Conservation (phyloP, 2,888 invertebrate species). For the Drosophila infuscata region DNA sequence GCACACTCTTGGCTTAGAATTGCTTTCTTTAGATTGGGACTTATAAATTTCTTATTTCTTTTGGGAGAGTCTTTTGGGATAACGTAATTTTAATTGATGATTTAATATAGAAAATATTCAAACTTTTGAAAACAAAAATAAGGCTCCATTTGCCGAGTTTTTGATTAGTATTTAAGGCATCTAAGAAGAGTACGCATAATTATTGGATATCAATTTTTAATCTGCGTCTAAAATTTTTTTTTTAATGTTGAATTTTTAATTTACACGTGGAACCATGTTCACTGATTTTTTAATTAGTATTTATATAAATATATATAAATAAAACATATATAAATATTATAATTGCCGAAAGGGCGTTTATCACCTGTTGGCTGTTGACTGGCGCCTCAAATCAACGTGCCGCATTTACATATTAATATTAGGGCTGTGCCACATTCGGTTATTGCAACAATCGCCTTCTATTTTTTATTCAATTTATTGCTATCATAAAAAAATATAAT, state of each 20-base stretch:
- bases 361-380: conserved; percentile 19
- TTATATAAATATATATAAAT: not conserved
- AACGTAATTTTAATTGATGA: not conserved
- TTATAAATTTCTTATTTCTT: not conserved
- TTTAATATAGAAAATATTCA: not conserved
- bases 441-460: conserved; percentile 23
- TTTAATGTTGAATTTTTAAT: not conserved
- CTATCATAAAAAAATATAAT: conserved; percentile 46
- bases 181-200: not conserved
- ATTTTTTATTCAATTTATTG: conserved; percentile 32
- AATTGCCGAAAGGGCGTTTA: conserved; percentile 18
- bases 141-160: not conserved
- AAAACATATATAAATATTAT: not conserved
- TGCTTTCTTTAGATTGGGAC: not conserved
- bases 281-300: not conserved
- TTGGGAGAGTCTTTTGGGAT: not conserved
- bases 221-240: not conserved
- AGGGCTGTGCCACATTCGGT: not conserved
- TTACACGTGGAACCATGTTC: not conserved
- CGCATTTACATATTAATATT: conserved; percentile 52
- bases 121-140: not conserved
- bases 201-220: not conserved
- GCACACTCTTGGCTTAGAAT: not conserved
- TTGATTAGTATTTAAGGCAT: not conserved
- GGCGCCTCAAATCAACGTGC: conserved; percentile 53